These are phyloP conservation scores for Drosophila limbata DNA, from an alignment of 2,888 invertebrate genomes.

Conservation along the genomic window DNA sequence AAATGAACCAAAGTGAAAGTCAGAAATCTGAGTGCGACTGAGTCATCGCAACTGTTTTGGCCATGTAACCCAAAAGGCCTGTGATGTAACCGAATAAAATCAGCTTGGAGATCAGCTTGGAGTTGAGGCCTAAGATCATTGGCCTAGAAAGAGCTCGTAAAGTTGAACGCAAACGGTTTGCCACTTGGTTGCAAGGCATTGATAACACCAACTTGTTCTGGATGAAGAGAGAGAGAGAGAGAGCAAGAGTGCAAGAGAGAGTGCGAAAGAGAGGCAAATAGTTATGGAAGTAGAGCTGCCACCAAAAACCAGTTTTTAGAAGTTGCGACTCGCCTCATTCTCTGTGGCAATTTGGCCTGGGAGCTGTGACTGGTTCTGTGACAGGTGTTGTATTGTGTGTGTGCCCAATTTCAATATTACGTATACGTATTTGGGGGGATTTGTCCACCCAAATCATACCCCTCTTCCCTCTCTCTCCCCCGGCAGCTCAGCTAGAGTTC, in stretches of 20 bases:
- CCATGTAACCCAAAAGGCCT: slow-evolving; percentile 52
- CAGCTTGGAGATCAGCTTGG: not conserved
- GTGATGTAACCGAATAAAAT: slow-evolving; percentile 59
- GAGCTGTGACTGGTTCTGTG: slow-evolving; percentile 38
- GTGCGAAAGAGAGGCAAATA: not conserved
- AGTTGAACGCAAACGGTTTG: slow-evolving; percentile 20
- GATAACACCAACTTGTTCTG: slow-evolving; percentile 51
- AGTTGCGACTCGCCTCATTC: slow-evolving; percentile 17
- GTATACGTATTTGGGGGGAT: slow-evolving; percentile 55
- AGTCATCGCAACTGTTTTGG: slow-evolving; percentile 40
- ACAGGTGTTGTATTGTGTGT: slow-evolving; percentile 43
- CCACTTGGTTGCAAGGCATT: slow-evolving; percentile 40
- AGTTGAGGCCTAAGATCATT: slow-evolving; percentile 60
- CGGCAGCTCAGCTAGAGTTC: slow-evolving; percentile 18
- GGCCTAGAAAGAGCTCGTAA: slow-evolving; percentile 68
- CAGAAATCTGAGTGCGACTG: slow-evolving; percentile 25
- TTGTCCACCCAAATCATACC: not conserved
- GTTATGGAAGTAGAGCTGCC: not conserved
- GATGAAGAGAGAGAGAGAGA: not conserved
- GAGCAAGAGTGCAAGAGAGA: not conserved
- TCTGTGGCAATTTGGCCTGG: slow-evolving; percentile 17
- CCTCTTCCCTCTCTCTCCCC: not conserved
- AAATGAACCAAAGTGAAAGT: slow-evolving; percentile 57
- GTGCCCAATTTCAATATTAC: slow-evolving; percentile 73
- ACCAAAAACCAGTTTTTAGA: slow-evolving; percentile 63